Conservation (phyloP, 2,113 vertebrate genomes). For the Muntiacus reevesi region DNA sequence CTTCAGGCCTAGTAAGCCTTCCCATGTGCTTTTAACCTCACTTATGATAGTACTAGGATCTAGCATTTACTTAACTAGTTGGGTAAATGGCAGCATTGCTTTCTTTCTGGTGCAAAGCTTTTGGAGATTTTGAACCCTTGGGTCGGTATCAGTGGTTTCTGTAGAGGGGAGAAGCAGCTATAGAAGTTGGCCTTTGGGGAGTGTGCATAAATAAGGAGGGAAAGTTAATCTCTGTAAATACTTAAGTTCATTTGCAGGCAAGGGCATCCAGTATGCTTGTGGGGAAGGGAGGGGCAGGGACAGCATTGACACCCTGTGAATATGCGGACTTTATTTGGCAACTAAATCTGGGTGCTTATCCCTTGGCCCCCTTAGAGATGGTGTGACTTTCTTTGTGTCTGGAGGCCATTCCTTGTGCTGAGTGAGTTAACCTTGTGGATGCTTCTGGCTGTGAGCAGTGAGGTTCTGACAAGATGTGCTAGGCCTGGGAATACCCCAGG, state of each 20-base stretch:
- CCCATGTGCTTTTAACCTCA: background rate
- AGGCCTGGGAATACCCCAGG: background rate
- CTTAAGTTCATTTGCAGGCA: background rate
- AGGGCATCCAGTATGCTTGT: background rate
- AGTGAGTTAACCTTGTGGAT: background rate
- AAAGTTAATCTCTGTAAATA: constrained; percentile 5
- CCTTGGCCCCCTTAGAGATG: background rate
- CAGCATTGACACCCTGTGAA: background rate
- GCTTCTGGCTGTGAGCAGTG: background rate
- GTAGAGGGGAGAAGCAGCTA: background rate
- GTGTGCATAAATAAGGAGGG: background rate
- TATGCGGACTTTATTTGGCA: background rate
- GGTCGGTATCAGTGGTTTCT: background rate
- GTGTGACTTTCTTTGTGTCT: background rate
- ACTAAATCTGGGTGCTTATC: background rate
- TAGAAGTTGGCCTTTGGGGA: background rate
- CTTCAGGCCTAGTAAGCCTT: background rate
- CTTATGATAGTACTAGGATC: background rate
- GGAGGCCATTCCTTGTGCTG: background rate
- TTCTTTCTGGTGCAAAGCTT: background rate
- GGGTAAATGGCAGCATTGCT: background rate
- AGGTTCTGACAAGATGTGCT: background rate
- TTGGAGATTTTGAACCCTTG: background rate
- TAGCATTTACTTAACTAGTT: background rate
- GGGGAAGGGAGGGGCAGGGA: background rate